Evolutionary conservation across 2,113 vertebrate genomes (phyloP), one percentile per base, ranked within the genome.

Genomic region (Neoarius graeffei): DNA sequence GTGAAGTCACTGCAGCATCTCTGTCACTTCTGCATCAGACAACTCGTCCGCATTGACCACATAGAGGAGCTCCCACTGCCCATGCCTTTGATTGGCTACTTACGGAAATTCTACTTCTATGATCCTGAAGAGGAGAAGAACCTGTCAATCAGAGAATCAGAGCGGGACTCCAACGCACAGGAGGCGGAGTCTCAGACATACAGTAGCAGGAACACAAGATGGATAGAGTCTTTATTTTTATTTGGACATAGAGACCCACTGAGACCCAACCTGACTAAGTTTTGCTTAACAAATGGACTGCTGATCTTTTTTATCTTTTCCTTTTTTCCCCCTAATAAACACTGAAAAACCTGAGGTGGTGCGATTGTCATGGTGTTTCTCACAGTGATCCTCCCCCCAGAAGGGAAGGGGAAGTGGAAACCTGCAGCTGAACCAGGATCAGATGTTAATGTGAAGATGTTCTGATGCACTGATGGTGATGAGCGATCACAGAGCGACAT

Each of bases 81-180:
- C 52, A 85, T 52, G 83, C 97, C 97, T 84, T 94, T 98, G 88
- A 97, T 98, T 88, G 94, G 95, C 80, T 98, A 98, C 91, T 94
- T 98, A 93, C 95, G 97, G 89, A 98, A 98, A 94, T 98, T 98
- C 93, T 98, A 98, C 90, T 98, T 98, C 93, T 98, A 98, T 23
- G 97, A 98, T 92, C 97, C 97, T 0, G 97, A 98, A 93, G 97
- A 98, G 95, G 97, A 98, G 95, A 96, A 96, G 67, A 97, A 98
- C 87, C 95, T 97, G 69, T 94, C 95, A 0, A 94, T 97, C 90
- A 96, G 92, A 94, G 97, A 97, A 77, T 93, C 94, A 1, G 95
- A 95, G 84, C 94, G 93, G 87, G 93, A 94, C 92, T 93, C 93
- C 81, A 94, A 90, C 92, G 91, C 93, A 90, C 95, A 90, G 87